phyloP scores from a whole-genome alignment of 2,797 vertebrate species.

The Semaprochilodus insignis region DNA sequence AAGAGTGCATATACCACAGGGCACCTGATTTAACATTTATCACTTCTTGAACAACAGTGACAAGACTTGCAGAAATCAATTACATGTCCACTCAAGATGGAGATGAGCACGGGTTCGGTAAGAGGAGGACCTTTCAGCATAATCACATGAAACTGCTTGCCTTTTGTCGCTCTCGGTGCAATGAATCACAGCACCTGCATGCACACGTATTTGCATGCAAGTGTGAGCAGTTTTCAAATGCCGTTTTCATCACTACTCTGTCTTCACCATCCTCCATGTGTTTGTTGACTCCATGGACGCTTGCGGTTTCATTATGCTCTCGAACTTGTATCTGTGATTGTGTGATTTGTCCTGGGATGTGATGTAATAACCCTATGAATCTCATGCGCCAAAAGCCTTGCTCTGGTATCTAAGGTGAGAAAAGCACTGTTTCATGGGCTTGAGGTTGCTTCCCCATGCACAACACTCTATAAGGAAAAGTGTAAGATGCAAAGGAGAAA shows the following conservation, averaged over 20 bases:
- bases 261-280: constrained; percentile 11
- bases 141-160: constrained; percentile 34
- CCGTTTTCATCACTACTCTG: constrained; percentile 14
- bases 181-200: constrained; percentile 10
- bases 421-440: not conserved
- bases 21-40: constrained; percentile 58
- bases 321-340: constrained; percentile 16
- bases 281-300: constrained; percentile 21
- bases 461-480: not conserved
- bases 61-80: constrained; percentile 56
- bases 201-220: constrained; percentile 17
- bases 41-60: constrained; percentile 57
- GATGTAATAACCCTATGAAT: constrained; percentile 20
- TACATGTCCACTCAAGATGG: constrained; percentile 53
- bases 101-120: constrained; percentile 22
- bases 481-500: not conserved
- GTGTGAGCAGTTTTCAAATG: constrained; percentile 34
- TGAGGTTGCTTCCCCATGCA: constrained; percentile 8
- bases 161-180: constrained; percentile 10
- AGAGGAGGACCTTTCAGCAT: constrained; percentile 33
- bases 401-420: constrained; percentile 3
- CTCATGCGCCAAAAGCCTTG: constrained; percentile 30
- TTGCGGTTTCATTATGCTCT: constrained; percentile 21
- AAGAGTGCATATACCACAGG: constrained; percentile 50
- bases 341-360: constrained; percentile 47